phyloP scores from a whole-genome alignment of 1,140 invertebrate genomes.

The Archivesica marissinica region DNA sequence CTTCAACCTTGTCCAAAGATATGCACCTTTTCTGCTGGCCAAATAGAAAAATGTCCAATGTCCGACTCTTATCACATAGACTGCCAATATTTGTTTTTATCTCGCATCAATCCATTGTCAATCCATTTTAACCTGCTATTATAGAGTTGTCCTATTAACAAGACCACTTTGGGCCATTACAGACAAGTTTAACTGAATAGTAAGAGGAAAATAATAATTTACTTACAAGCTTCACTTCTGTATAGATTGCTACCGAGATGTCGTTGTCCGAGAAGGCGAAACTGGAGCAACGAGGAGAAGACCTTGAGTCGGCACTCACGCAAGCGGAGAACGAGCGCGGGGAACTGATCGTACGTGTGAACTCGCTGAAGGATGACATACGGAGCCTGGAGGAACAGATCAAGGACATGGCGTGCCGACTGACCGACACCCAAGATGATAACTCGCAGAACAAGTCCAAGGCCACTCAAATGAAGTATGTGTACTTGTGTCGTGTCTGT shows the following conservation, averaged over 20 bases:
- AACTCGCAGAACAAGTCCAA: slow-evolving; percentile 74
- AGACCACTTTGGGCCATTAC: too few relatives aligned
- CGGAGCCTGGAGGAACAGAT: slow-evolving; percentile 78
- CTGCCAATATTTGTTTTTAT: too few relatives aligned
- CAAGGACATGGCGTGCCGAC: slow-evolving; percentile 74
- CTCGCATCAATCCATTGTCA: too few relatives aligned
- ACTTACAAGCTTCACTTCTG: slow-evolving; percentile 43
- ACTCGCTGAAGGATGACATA: slow-evolving; percentile 75
- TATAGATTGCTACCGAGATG: slow-evolving; percentile 86
- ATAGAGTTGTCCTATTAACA: too few relatives aligned
- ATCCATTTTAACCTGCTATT: too few relatives aligned
- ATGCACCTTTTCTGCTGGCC: too few relatives aligned
- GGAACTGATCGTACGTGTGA: slow-evolving; percentile 74
- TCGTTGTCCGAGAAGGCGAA: slow-evolving; percentile 84
- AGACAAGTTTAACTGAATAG: too few relatives aligned
- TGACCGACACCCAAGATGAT: slow-evolving; percentile 76
- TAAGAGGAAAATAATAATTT: background rate
- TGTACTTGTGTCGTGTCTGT: too few relatives aligned
- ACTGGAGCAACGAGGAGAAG: slow-evolving; percentile 83
- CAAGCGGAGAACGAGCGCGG: slow-evolving; percentile 79
- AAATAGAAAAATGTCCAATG: too few relatives aligned
- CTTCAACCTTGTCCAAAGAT: too few relatives aligned
- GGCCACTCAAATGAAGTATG: slow-evolving; percentile 82
- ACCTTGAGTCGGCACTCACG: slow-evolving; percentile 75
- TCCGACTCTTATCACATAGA: too few relatives aligned